These are phyloP conservation scores for Conistra vaccinii DNA, from an alignment of 2,888 invertebrate genomes.

Conservation along the genomic window DNA sequence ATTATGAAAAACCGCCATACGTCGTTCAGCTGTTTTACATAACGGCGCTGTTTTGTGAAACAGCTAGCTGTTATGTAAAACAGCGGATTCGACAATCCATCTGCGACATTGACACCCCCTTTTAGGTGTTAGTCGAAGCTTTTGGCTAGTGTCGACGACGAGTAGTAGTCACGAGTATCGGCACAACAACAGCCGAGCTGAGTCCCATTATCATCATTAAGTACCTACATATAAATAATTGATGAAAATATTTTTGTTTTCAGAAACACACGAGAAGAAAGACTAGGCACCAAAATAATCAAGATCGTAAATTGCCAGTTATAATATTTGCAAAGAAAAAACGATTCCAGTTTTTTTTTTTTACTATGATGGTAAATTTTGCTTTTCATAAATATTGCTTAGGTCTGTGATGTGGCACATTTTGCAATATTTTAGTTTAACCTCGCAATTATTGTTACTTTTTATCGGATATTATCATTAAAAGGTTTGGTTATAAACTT, in stretches of 20 bases:
- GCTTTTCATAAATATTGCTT: constrained; percentile 22
- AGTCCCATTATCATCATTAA: neutral
- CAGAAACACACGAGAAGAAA: constrained; percentile 89
- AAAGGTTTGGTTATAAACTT: neutral
- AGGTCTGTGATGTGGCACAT: constrained; percentile 10
- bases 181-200: neutral
- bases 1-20: too few species aligned
- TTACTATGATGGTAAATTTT: neutral
- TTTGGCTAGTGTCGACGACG: constrained; percentile 7
- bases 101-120: neutral
- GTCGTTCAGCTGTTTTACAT: too few species aligned
- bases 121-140: neutral
- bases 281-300: constrained; percentile 74
- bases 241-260: constrained; percentile 68
- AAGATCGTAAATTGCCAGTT: constrained; percentile 16
- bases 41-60: too few species aligned
- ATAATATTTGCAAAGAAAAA: constrained; percentile 21
- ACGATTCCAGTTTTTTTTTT: neutral
- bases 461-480: neutral
- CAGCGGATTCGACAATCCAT: too few species aligned
- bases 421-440: constrained; percentile 11
- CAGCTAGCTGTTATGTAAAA: too few species aligned
- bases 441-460: neutral
- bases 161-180: neutral
- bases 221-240: neutral